A percentile compares a stretch with the other conserved stretches of the same genome.
phyloP scores from a whole-genome alignment of 2,113 vertebrate species.

The Limnothrissa miodon region DNA sequence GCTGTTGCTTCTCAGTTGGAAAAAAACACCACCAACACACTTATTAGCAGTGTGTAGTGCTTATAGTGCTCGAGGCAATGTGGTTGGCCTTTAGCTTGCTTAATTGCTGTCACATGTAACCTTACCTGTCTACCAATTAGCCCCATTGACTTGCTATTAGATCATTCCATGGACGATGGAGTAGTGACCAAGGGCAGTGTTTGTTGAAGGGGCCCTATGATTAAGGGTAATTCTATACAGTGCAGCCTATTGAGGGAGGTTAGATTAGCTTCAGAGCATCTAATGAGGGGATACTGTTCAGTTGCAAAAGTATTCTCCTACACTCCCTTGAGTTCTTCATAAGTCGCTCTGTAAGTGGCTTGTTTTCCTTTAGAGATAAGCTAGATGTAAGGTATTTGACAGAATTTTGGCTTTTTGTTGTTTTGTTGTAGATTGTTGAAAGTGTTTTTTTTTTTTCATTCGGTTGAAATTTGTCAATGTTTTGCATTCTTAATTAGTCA shows the following conservation, averaged over 20 bases:
- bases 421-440: neutral
- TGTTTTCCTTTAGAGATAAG: neutral
- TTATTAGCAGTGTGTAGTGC: slow-evolving; percentile 34
- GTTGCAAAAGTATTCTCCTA: neutral
- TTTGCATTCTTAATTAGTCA: neutral
- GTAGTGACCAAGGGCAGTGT: slow-evolving; percentile 56
- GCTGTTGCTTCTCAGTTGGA: neutral
- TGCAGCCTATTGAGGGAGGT: slow-evolving; percentile 50
- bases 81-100: slow-evolving; percentile 63
- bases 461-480: neutral
- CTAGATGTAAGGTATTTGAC: neutral
- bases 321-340: neutral
- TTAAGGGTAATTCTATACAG: slow-evolving; percentile 69
- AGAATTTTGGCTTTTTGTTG: neutral
- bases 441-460: neutral
- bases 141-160: slow-evolving; percentile 70
- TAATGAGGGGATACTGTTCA: slow-evolving; percentile 18
- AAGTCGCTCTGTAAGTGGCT: neutral
- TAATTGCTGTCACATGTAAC: slow-evolving; percentile 82
- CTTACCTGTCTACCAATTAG: slow-evolving; percentile 79
- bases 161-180: slow-evolving; percentile 63
- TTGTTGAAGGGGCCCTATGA: slow-evolving; percentile 57
- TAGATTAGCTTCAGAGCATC: slow-evolving; percentile 30
- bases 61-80: slow-evolving; percentile 56
- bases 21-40: slow-evolving; percentile 2